A percentile compares a stretch with the other conserved stretches of the same genome.
phyloP scores from a whole-genome alignment of 2,797 vertebrate genomes.

The Takifugu ocellatus region DNA sequence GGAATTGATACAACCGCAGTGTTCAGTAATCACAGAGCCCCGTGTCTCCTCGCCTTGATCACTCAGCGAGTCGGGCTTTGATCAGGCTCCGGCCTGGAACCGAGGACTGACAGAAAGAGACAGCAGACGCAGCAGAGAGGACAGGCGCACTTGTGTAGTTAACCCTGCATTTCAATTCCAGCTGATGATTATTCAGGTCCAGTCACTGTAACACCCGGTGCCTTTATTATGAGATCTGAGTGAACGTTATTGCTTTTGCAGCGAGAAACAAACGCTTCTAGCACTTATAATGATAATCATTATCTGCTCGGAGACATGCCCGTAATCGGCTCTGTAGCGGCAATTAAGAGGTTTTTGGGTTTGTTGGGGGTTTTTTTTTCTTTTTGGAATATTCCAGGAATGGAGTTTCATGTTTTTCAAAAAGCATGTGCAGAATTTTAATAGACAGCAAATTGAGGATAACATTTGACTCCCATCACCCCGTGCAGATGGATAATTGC shows the following conservation, averaged over 20 bases:
- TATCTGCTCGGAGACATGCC: constrained; percentile 70
- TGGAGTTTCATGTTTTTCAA: constrained; percentile 54
- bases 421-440: constrained; percentile 51
- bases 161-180: constrained; percentile 66
- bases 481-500: background rate
- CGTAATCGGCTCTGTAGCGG: constrained; percentile 69
- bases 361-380: constrained; percentile 17
- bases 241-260: constrained; percentile 72
- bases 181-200: constrained; percentile 71
- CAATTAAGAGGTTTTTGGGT: constrained; percentile 68
- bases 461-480: constrained; percentile 30
- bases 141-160: constrained; percentile 59
- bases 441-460: constrained; percentile 42
- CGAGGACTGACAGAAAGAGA: constrained; percentile 56
- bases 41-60: constrained; percentile 68
- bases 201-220: constrained; percentile 62
- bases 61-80: constrained; percentile 65
- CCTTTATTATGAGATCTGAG: constrained; percentile 72
- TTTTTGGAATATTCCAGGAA: constrained; percentile 34
- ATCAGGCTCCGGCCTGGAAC: constrained; percentile 61
- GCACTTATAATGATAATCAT: constrained; percentile 75
- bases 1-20: constrained; percentile 65
- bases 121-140: constrained; percentile 54
- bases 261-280: constrained; percentile 71
- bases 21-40: constrained; percentile 66